Percentiles rank a stretch among this genome's conserved stretches.
phyloP scores from a whole-genome alignment of 2,888 invertebrate genomes.

The Mechanitis mazaeus region DNA sequence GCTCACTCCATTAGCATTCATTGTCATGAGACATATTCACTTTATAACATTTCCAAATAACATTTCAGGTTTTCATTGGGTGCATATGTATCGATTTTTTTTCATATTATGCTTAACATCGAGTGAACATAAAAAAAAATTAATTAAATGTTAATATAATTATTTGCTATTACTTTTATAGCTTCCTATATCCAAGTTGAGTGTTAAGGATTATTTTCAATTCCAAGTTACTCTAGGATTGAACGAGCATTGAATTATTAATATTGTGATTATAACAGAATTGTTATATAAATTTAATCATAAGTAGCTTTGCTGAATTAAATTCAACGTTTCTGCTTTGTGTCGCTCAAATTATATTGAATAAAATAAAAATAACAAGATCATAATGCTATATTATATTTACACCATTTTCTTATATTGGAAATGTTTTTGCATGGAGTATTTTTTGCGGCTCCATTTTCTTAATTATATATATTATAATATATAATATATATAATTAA shows the following conservation, averaged over 20 bases:
- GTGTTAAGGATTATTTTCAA: conserved; percentile 20
- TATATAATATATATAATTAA: no score
- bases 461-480: no score
- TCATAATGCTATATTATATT: no score
- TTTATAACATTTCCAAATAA: conserved; percentile 10
- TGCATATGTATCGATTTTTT: not conserved
- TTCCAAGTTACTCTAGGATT: not conserved
- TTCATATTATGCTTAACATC: not conserved
- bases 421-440: no score
- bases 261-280: conserved; percentile 5
- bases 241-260: conserved; percentile 13
- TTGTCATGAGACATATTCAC: conserved; percentile 3
- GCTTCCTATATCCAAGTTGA: conserved; percentile 37
- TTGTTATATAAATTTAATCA: not conserved
- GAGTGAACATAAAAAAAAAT: not conserved
- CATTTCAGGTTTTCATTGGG: conserved; percentile 1
- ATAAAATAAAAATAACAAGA: no score
- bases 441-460: no score
- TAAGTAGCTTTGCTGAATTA: not conserved
- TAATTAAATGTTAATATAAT: conserved; percentile 22
- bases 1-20: not conserved
- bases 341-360: no score
- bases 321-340: not conserved
- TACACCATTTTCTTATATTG: no score
- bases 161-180: conserved; percentile 51